phyloP scores from a whole-genome alignment of 2,888 invertebrate genomes.

The Strigamia transsilvanica region DNA sequence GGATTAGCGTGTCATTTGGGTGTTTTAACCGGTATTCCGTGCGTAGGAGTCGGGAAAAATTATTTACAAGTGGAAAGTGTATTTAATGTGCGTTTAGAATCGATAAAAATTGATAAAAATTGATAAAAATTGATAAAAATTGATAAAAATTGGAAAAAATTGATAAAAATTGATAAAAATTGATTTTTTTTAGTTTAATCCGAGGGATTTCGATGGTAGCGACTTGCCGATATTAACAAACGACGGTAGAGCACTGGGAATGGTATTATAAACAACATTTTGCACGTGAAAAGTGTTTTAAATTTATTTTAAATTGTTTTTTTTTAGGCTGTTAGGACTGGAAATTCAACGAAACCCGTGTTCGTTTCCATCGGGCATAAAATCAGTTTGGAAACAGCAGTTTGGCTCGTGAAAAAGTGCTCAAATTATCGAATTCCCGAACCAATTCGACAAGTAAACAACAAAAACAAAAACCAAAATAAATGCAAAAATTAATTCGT shows the following conservation, averaged over 20 bases:
- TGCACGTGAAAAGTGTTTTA: not conserved
- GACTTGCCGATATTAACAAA: not conserved
- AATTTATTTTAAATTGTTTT: not conserved
- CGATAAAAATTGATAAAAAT: not conserved
- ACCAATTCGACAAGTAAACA: conserved; percentile 21
- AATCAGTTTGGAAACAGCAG: not conserved
- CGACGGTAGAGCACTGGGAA: not conserved
- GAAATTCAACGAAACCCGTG: not conserved
- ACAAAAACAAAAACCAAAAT: not conserved
- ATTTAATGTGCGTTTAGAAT: not conserved
- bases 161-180: not conserved
- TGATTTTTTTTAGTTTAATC: not conserved
- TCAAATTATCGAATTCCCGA: not conserved
- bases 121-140: not conserved
- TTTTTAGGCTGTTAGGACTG: not conserved
- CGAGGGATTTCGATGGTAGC: not conserved
- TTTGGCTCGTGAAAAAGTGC: not conserved
- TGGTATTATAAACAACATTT: not conserved
- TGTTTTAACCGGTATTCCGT: not conserved
- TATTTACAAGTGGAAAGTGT: not conserved
- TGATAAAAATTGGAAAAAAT: not conserved
- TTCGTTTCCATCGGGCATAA: conserved; percentile 4
- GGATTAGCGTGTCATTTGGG: conserved; percentile 22
- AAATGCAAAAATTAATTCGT: not conserved
- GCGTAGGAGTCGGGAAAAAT: conserved; percentile 4